Evolutionary conservation across 92 coral and sea anemone species (phyloP).

Genomic region (Epizoanthus scotinus): DNA sequence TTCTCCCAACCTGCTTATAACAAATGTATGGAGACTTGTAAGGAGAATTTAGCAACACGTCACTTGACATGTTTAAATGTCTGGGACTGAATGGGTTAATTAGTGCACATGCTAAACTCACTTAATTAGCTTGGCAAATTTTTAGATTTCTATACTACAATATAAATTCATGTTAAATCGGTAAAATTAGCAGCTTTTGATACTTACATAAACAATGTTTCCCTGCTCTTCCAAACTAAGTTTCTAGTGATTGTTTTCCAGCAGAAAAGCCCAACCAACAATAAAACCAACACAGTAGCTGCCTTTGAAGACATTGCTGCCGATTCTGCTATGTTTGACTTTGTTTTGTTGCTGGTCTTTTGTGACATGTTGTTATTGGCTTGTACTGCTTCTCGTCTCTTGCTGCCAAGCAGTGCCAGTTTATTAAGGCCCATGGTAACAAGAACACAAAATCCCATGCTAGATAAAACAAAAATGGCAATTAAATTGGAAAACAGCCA

Average conservation of each 20-base stretch:
- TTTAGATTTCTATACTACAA: background rate
- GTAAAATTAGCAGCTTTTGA: too few species aligned
- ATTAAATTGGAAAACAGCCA: too few species aligned
- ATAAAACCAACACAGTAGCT: slow-evolving; percentile 34
- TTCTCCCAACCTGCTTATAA: too few species aligned
- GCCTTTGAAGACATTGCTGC: background rate
- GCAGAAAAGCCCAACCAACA: slow-evolving; percentile 60
- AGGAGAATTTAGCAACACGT: too few species aligned
- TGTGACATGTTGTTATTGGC: background rate
- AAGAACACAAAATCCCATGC: slow-evolving; percentile 86
- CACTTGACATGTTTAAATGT: too few species aligned
- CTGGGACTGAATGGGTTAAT: too few species aligned
- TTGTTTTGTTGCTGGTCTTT: background rate
- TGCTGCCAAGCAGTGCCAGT: slow-evolving; percentile 37
- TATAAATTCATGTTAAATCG: background rate
- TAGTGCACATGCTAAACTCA: too few species aligned
- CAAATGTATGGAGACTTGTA: too few species aligned
- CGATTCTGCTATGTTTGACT: background rate
- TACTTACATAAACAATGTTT: slow-evolving; percentile 72
- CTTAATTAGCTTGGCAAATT: too few species aligned
- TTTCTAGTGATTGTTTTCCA: slow-evolving; percentile 79
- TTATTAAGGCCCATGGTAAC: slow-evolving; percentile 69
- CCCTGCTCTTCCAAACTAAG: slow-evolving; percentile 81
- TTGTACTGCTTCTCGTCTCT: background rate
- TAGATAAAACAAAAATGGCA: slow-evolving; percentile 18